Percentiles rank a stretch among this genome's conserved stretches.
These are phyloP conservation scores for Ptilodon capucinus DNA, from an alignment of 2,888 invertebrate species.

Conservation along the genomic window DNA sequence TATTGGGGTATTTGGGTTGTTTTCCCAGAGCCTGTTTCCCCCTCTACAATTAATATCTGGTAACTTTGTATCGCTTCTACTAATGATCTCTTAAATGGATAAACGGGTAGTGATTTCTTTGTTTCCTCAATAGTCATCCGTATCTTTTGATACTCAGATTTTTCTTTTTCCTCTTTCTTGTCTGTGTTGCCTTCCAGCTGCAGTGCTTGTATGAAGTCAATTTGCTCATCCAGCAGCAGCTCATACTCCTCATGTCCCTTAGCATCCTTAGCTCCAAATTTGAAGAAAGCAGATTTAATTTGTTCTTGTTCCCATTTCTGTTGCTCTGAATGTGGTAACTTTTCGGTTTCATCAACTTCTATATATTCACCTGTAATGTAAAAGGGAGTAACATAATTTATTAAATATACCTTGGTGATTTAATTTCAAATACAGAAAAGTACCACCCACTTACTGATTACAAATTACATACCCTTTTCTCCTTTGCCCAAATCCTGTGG, in stretches of 20 bases:
- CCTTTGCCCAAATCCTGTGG: slow-evolving; percentile 93
- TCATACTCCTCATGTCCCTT: slow-evolving; percentile 92
- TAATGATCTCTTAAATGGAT: slow-evolving; percentile 93
- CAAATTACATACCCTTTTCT: slow-evolving; percentile 75
- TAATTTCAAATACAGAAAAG: no score
- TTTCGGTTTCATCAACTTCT: slow-evolving; percentile 94
- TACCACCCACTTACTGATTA: no score
- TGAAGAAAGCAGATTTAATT: slow-evolving; percentile 94
- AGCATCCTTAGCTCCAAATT: slow-evolving; percentile 96
- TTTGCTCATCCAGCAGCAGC: slow-evolving; percentile 96
- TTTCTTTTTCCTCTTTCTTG: slow-evolving; percentile 83
- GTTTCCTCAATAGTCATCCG: slow-evolving; percentile 94
- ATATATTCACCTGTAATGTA: slow-evolving; percentile 85
- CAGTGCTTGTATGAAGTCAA: slow-evolving; percentile 97
- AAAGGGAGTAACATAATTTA: no score
- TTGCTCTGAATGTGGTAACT: slow-evolving; percentile 91
- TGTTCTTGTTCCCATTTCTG: slow-evolving; percentile 99
- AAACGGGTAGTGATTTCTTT: slow-evolving; percentile 95
- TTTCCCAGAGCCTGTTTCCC: slow-evolving; percentile 99
- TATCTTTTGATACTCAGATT: slow-evolving; percentile 85
- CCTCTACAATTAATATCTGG: slow-evolving; percentile 97
- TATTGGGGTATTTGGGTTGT: slow-evolving; percentile 99
- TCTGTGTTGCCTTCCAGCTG: slow-evolving; percentile 88
- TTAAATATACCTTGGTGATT: no score
- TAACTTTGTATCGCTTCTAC: slow-evolving; percentile 95